Conservation (phyloP, 1,140 invertebrate species). For the Chlorops oryzae region DNA sequence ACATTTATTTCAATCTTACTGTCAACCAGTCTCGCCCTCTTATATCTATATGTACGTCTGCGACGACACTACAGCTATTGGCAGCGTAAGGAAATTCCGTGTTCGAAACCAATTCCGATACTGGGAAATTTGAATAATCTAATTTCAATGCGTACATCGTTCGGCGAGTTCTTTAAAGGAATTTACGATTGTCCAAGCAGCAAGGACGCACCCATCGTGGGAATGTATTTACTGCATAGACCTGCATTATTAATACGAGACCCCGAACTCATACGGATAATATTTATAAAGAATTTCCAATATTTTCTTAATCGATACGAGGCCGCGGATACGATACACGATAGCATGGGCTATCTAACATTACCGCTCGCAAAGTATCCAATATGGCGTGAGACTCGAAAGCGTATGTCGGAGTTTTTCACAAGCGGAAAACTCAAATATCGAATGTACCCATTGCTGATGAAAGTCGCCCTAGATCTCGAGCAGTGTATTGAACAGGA, state of each 20-base stretch:
- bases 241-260: slow-evolving; percentile 51
- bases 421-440: slow-evolving; percentile 52
- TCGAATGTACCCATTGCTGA: slow-evolving; percentile 50
- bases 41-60: too few relatives aligned
- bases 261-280: slow-evolving; percentile 50
- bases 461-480: slow-evolving; percentile 23
- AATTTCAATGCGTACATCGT: slow-evolving; percentile 27
- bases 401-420: slow-evolving; percentile 52
- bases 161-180: slow-evolving; percentile 35
- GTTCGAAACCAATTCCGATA: slow-evolving; percentile 21
- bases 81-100: slow-evolving; percentile 16
- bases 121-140: slow-evolving; percentile 33
- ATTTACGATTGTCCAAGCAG: slow-evolving; percentile 23
- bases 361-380: slow-evolving; percentile 40
- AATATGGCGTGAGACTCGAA: slow-evolving; percentile 51
- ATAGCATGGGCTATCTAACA: slow-evolving; percentile 31
- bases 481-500: slow-evolving; percentile 20
- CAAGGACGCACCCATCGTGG: slow-evolving; percentile 25
- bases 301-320: slow-evolving; percentile 46
- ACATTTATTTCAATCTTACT: too few relatives aligned
- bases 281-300: slow-evolving; percentile 51
- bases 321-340: slow-evolving; percentile 30
- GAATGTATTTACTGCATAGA: slow-evolving; percentile 46
- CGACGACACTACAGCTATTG: slow-evolving; percentile 37
- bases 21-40: too few relatives aligned